These are phyloP conservation scores for Spodoptera litura DNA, from an alignment of 1,140 invertebrate genomes.

Conservation along the genomic window DNA sequence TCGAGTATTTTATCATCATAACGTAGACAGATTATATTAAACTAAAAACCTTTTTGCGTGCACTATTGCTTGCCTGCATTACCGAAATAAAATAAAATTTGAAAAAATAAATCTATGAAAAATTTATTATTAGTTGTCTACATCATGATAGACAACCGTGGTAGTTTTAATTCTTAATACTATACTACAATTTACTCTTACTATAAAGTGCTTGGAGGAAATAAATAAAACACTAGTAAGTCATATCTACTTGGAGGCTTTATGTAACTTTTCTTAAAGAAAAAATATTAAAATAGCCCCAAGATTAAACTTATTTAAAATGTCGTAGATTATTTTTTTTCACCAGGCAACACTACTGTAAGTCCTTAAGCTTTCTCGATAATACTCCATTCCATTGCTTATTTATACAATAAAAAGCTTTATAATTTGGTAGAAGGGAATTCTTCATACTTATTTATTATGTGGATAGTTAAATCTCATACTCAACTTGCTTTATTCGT, in stretches of 20 bases:
- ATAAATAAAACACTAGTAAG: neutral
- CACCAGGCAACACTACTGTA: neutral
- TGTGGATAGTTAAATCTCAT: constrained; percentile 26
- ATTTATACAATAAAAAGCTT: constrained; percentile 30
- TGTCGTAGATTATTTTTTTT: neutral
- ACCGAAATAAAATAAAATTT: neutral
- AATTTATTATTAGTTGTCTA: neutral
- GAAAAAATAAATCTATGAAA: neutral
- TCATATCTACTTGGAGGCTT: neutral
- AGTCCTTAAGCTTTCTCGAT: constrained; percentile 23
- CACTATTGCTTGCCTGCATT: neutral
- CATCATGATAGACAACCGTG: neutral
- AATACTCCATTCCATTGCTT: constrained; percentile 46
- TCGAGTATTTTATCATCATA: neutral
- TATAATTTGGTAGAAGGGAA: constrained; percentile 15
- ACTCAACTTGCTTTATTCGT: constrained; percentile 35
- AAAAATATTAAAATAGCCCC: neutral
- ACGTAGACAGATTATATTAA: constrained; percentile 1
- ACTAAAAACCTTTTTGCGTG: neutral
- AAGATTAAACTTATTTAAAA: neutral
- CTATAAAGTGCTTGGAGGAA: neutral
- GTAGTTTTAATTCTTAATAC: neutral
- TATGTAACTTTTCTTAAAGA: neutral
- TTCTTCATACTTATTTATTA: constrained; percentile 23
- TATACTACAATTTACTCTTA: constrained; percentile 6